Evolutionary conservation across 2,888 invertebrate species (phyloP).

Genomic region (Lochmaea capreae): DNA sequence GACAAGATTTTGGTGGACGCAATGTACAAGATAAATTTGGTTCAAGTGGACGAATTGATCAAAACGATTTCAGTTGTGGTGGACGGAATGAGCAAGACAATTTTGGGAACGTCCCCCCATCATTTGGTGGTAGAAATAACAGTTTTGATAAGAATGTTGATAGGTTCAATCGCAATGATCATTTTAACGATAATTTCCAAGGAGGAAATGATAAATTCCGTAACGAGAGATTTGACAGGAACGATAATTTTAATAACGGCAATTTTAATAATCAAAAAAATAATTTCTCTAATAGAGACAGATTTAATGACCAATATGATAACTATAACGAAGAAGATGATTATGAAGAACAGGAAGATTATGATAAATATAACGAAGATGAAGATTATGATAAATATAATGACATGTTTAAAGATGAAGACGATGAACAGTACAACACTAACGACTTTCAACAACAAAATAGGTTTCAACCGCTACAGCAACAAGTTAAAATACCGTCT

Average conservation of each 20-base stretch:
- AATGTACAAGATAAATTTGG: constrained; percentile 25
- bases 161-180: constrained; percentile 41
- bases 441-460: constrained; percentile 4
- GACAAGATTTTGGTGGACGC: neutral
- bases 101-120: constrained; percentile 15
- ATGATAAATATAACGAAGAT: constrained; percentile 48
- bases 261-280: constrained; percentile 15
- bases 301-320: constrained; percentile 15
- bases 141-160: constrained; percentile 35
- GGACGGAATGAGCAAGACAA: constrained; percentile 40
- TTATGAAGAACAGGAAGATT: constrained; percentile 25
- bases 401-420: constrained; percentile 50
- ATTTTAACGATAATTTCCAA: constrained; percentile 26
- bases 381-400: constrained; percentile 52
- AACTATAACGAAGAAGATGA: constrained; percentile 17
- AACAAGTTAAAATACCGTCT: constrained; percentile 11
- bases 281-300: constrained; percentile 23
- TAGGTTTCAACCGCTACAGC: neutral
- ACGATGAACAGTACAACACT: constrained; percentile 42
- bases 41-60: constrained; percentile 31
- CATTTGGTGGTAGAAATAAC: constrained; percentile 24
- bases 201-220: constrained; percentile 26
- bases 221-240: constrained; percentile 31
- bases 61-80: constrained; percentile 39
- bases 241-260: constrained; percentile 20